Base-by-base conservation (phyloP, 1,140 invertebrate genomes). In the Lordiphosa stackelbergi region DNA sequence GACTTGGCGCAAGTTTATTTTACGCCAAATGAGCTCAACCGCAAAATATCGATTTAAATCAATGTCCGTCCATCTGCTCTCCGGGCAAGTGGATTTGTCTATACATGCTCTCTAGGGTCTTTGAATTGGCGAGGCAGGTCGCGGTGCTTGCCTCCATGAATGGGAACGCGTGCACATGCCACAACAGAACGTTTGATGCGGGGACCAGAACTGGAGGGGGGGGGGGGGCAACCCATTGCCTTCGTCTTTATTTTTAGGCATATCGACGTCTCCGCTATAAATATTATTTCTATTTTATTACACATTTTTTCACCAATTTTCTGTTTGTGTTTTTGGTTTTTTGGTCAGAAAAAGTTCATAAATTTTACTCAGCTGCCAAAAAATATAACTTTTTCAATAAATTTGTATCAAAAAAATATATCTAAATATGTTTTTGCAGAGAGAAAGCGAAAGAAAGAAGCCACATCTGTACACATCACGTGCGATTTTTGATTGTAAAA, bases 251-350 rank as follows among this genome's bases (percentile, higher is more conserved):
- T 83, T 83, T 83, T 83, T 83, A 83, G 77, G 64, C 78, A 68
- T 75, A 72, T 73, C 73, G 73, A 84, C 78, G 77, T 84, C 72
- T 83, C 72, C 61, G 77, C 77, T 83, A 83, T 83, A 83, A 83
- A 83, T 83, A 84, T 83, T 77, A 77, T 83, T 84, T 84, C 78
- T 84, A 78, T 83, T 83, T 83, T 83, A 77, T 83, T 84, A 78
- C 77, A 84, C 73, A 78, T 83, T 83, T 81, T 81, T 77, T 62
- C 53, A 68, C 62, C 60, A 40, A 45, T 65, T 77, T 57, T 57
- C 57, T 51, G 57, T 53, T 13, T 38, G n/a, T 45, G 40, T 10
- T 40, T 41, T 61, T n/a, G n/a, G 13, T 24, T 16, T 42, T 41
- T 66, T 52, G 51, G 66, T 54, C 28, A 31, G 28, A 7, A 65